Evolutionary conservation across 2,113 vertebrate genomes (phyloP), one percentile per base, ranked within the genome.

Genomic region (Tetraodon nigroviridis): DNA sequence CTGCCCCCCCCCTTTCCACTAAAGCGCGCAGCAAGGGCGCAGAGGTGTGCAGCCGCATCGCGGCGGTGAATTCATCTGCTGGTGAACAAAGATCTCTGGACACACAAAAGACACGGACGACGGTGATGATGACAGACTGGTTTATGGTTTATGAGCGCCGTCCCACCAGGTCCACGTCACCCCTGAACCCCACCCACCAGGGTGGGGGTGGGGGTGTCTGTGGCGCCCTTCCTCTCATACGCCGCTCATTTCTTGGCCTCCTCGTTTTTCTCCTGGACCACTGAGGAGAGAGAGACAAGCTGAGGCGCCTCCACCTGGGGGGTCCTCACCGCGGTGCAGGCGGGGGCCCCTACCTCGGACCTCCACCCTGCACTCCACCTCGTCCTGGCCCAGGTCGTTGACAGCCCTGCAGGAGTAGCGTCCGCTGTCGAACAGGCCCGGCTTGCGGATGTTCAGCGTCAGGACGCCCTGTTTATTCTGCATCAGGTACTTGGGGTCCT

Each of bases 401-500:
- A 93, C 4, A 3, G 93, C 94, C 53, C 68, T 88, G 86, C 94
- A 96, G 61, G 89, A 76, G 83, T 95, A 95, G 3, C 79, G 89
- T 1, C 92, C 94, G 0, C 92, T 88, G 0, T 96, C 94, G 0
- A 93, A 95, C 69, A 87, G 77, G 2, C 92, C 78, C 0, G 93
- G 91, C 17, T 92, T 93, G 32, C 94, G 93, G 80, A 92, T 95
- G 27, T 90, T 92, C 48, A 96, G 89, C 0, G 94, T 96, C 82
- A 95, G 69, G 60, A 96, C 90, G 0, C 94, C 94, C 79, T 95
- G 92, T 82, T 91, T 83, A 85, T 95, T 94, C 70, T 88, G 91
- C 87, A 93, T 94, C 66, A 94, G 75, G 84, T 90, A 96, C 80
- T 93, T 94, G 45, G 94, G 92, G 20, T 96, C 91, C 0, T 90